Conservation (phyloP, 2,113 vertebrate species). For the Cyanoliseus patagonus region DNA sequence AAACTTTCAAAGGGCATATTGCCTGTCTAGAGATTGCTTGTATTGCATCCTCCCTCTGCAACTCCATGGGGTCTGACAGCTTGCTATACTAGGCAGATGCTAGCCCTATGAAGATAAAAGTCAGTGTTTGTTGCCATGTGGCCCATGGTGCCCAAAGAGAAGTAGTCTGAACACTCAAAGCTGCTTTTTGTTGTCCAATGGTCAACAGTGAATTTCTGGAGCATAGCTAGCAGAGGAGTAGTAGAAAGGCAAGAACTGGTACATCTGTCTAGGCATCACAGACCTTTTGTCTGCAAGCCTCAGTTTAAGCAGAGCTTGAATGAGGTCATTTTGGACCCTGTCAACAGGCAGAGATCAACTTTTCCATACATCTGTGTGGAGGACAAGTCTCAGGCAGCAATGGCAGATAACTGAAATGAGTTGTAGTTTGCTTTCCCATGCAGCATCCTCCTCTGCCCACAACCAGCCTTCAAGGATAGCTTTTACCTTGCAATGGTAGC, state of each 20-base stretch:
- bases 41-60: neutral
- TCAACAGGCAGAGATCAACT: neutral
- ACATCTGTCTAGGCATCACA: neutral
- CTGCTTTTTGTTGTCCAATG: neutral
- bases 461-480: neutral
- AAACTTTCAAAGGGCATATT: neutral
- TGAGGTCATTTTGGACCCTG: neutral
- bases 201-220: neutral
- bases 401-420: neutral
- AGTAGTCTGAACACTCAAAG: neutral
- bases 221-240: neutral
- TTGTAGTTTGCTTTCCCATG: neutral
- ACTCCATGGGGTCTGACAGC: neutral
- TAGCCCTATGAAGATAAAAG: neutral
- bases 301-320: neutral
- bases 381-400: neutral
- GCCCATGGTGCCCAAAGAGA: neutral
- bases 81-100: neutral
- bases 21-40: neutral
- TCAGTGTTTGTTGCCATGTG: neutral
- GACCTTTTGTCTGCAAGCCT: neutral
- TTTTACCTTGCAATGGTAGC: neutral
- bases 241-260: neutral
- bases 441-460: neutral
- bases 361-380: neutral